phyloP scores from a whole-genome alignment of 1,140 invertebrate species.

The Heliconius nattereri region DNA sequence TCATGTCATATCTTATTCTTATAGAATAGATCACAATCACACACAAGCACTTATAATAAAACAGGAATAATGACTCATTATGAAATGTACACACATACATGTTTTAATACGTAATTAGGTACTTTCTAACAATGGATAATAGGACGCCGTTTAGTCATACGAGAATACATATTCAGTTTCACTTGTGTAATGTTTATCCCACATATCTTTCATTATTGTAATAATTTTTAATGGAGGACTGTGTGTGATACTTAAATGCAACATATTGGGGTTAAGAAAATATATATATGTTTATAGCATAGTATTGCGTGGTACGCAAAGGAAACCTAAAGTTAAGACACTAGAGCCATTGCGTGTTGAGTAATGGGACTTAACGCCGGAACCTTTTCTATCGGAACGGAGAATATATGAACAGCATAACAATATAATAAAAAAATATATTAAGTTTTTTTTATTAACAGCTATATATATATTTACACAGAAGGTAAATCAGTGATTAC shows the following conservation, averaged over 20 bases:
- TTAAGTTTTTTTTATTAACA: too few relatives aligned
- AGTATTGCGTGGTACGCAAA: neutral
- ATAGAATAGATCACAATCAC: too few relatives aligned
- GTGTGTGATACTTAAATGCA: too few relatives aligned
- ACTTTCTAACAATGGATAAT: conserved; percentile 40
- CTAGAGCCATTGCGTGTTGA: too few relatives aligned
- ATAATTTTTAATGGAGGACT: neutral
- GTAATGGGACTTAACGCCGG: too few relatives aligned
- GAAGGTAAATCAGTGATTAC: too few relatives aligned
- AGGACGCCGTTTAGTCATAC: conserved; percentile 31
- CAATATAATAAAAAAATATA: neutral
- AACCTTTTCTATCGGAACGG: too few relatives aligned
- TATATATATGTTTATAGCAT: too few relatives aligned
- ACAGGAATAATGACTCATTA: conserved; percentile 3
- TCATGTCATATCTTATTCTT: too few relatives aligned
- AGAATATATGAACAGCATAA: neutral
- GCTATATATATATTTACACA: too few relatives aligned
- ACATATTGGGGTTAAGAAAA: too few relatives aligned
- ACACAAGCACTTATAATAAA: neutral
- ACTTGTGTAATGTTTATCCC: conserved; percentile 26
- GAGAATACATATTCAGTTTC: conserved; percentile 38
- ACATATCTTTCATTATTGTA: conserved; percentile 5
- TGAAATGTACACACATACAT: conserved; percentile 15
- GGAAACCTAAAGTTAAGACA: neutral
- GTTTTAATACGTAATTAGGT: conserved; percentile 28